Percentiles rank a stretch among this genome's conserved stretches.
Evolutionary conservation across 2,113 vertebrate species (phyloP).

Genomic region (Lutjanus erythropterus): DNA sequence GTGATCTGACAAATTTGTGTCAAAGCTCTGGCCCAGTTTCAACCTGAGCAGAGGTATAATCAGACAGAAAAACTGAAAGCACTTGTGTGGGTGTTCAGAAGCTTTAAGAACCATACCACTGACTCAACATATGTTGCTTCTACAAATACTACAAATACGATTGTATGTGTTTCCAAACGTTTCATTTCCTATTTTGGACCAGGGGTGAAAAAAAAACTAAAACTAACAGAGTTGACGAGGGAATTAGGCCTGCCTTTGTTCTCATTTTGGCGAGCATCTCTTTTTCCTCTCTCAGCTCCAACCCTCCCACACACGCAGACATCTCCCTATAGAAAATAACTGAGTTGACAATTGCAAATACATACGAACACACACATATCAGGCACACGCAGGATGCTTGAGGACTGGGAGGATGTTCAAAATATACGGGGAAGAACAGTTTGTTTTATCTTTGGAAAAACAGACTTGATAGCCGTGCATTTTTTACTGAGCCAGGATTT

Average conservation of each 20-base stretch:
- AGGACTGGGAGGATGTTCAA: background rate
- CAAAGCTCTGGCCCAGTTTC: no score
- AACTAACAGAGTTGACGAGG: conserved; percentile 20
- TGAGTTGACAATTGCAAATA: conserved; percentile 28
- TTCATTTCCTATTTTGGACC: background rate
- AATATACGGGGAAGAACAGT: background rate
- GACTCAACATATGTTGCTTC: background rate
- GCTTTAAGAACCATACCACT: no score
- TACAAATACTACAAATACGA: background rate
- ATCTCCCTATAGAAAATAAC: conserved; percentile 40
- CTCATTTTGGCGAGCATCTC: conserved; percentile 34
- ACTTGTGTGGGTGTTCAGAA: no score
- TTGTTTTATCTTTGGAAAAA: conserved; percentile 6
- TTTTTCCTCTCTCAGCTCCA: conserved; percentile 19
- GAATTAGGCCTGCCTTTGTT: conserved; percentile 39
- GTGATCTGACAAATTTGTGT: no score
- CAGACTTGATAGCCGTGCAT: background rate
- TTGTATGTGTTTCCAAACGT: background rate
- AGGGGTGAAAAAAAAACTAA: background rate
- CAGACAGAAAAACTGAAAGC: no score
- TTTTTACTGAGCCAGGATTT: background rate
- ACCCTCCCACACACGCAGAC: conserved; percentile 46
- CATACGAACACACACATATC: conserved; percentile 11
- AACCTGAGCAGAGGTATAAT: no score
- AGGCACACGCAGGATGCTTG: background rate